Conservation (phyloP, 2,113 vertebrate genomes). For the Steatornis caripensis region DNA sequence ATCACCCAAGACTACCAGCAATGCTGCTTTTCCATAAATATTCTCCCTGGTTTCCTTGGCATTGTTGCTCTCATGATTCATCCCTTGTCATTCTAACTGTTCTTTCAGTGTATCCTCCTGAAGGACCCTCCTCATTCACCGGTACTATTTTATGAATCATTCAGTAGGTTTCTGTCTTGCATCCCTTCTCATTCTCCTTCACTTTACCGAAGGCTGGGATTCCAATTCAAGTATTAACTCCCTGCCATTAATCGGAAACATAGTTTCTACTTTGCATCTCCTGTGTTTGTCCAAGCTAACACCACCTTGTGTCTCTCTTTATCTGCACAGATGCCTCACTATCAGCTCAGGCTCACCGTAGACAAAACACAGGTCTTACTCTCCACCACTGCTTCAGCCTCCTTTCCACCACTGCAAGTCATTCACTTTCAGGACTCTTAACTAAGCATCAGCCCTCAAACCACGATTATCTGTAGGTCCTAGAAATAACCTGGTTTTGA, state of each 20-base stretch:
- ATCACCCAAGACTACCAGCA: background rate
- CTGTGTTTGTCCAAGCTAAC: background rate
- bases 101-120: background rate
- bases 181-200: background rate
- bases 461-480: fast-evolving
- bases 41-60: background rate
- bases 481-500: background rate
- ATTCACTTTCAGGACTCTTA: background rate
- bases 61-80: background rate
- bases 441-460: background rate
- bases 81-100: background rate
- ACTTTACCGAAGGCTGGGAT: background rate
- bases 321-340: background rate
- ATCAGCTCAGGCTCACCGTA: background rate
- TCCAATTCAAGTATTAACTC: background rate
- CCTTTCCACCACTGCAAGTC: background rate
- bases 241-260: background rate
- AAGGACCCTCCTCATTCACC: background rate
- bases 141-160: background rate
- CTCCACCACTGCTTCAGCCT: background rate
- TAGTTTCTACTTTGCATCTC: background rate
- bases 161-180: background rate
- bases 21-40: background rate
- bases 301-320: fast-evolving
- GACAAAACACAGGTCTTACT: background rate